phyloP scores from a whole-genome alignment of 2,888 invertebrate genomes.

The Tipula lateralis region DNA sequence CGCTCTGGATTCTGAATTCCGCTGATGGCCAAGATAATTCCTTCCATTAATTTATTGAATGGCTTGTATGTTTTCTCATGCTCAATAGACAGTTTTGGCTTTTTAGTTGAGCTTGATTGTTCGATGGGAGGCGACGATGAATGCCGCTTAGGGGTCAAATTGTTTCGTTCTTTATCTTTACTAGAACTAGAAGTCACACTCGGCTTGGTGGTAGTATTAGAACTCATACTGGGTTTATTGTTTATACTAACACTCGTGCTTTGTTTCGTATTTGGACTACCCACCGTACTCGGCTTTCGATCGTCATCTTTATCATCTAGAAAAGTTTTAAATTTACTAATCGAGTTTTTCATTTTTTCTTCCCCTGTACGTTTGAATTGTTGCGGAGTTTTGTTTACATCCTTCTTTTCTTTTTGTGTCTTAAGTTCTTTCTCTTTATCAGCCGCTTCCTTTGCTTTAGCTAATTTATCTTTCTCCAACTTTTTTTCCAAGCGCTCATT shows the following conservation, averaged over 20 bases:
- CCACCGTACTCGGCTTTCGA: not conserved
- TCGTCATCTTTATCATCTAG: slow-evolving; percentile 12
- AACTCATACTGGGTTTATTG: too few species aligned
- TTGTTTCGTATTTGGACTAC: not conserved
- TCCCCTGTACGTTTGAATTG: not conserved
- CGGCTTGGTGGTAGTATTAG: not conserved
- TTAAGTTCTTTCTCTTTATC: slow-evolving; percentile 34
- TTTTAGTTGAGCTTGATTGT: too few species aligned
- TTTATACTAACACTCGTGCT: not conserved
- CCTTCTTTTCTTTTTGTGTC: slow-evolving; percentile 26
- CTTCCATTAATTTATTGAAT: slow-evolving; percentile 58
- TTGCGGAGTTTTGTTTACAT: not conserved
- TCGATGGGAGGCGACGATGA: slow-evolving; percentile 30
- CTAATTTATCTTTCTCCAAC: slow-evolving; percentile 40
- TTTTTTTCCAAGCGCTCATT: slow-evolving; percentile 50
- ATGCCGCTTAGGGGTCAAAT: not conserved
- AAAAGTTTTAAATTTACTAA: not conserved
- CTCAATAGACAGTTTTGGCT: slow-evolving; percentile 38
- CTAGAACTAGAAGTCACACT: not conserved
- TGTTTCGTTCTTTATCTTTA: not conserved
- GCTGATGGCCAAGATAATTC: slow-evolving; percentile 74
- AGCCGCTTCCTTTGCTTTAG: slow-evolving; percentile 37
- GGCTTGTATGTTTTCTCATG: slow-evolving; percentile 46
- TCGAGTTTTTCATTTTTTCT: slow-evolving; percentile 19
- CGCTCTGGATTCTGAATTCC: slow-evolving; percentile 81